phyloP scores from a whole-genome alignment of 1,140 invertebrate species.

The Trichogramma pretiosum region DNA sequence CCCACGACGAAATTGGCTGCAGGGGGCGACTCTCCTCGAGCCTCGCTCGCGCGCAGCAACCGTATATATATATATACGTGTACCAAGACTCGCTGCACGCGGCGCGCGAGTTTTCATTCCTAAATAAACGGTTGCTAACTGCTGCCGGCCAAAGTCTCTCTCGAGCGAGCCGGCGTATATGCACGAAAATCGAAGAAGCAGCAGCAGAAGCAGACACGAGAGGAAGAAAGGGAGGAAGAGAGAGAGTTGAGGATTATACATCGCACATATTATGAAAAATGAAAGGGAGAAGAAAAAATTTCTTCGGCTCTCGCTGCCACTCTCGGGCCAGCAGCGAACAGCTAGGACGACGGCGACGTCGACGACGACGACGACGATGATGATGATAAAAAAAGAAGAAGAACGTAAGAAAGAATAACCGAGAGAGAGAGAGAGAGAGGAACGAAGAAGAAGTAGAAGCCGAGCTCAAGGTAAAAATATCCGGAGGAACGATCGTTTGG shows the following conservation, averaged over 20 bases:
- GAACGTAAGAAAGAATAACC: constrained; percentile 32
- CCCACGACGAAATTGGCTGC: constrained; percentile 29
- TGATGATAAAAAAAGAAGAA: constrained; percentile 26
- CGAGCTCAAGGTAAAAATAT: constrained; percentile 2
- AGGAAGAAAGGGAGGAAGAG: no score
- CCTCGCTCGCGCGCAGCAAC: constrained; percentile 20
- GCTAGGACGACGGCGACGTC: no score
- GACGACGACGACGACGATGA: no score
- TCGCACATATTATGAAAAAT: constrained; percentile 9
- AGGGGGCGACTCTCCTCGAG: constrained; percentile 26
- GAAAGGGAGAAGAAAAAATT: neutral
- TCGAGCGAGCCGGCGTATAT: no score
- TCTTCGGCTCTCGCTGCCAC: no score
- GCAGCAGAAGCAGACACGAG: no score
- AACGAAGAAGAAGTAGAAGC: neutral
- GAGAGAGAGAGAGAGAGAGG: neutral
- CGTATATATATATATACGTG: no score
- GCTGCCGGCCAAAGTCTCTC: constrained; percentile 17
- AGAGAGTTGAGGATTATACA: no score
- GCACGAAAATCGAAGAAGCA: no score
- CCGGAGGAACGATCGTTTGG: constrained; percentile 28
- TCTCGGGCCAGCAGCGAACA: no score
- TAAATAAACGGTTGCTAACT: constrained; percentile 40
- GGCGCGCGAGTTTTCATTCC: constrained; percentile 22
- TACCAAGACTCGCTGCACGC: no score